Conservation (phyloP, 2,888 invertebrate species). For the Hydroisotoma schaefferi region DNA sequence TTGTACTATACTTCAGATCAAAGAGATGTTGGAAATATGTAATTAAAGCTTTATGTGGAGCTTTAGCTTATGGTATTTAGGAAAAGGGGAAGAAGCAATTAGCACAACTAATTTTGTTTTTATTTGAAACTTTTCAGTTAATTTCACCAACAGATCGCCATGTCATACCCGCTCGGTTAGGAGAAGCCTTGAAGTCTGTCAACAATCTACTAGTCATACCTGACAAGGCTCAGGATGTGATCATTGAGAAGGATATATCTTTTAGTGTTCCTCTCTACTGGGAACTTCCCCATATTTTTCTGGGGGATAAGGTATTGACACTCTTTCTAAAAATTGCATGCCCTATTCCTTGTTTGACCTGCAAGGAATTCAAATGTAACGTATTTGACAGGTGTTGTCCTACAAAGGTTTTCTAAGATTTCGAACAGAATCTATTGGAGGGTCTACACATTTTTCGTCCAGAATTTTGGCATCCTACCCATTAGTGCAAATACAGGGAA, state of each 20-base stretch:
- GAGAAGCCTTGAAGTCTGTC: constrained; percentile 57
- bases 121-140: constrained; percentile 49
- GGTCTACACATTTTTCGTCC: constrained; percentile 57
- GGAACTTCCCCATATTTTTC: constrained; percentile 73
- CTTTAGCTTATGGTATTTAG: background rate
- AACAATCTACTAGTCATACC: constrained; percentile 64
- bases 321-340: background rate
- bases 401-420: constrained; percentile 88
- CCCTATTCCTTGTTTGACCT: no score
- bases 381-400: constrained; percentile 64
- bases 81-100: background rate
- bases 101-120: background rate
- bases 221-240: constrained; percentile 58
- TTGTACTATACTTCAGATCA: no score
- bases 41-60: background rate
- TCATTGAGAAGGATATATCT: constrained; percentile 57
- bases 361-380: constrained; percentile 54
- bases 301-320: constrained; percentile 68
- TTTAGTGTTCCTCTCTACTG: constrained; percentile 73
- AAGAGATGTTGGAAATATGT: no score
- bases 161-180: constrained; percentile 38
- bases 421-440: constrained; percentile 64
- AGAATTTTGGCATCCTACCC: constrained; percentile 65
- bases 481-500: constrained; percentile 76
- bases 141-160: constrained; percentile 51